These are phyloP conservation scores for Epinephelus cyanopodus DNA, from an alignment of 2,113 vertebrate species.

Conservation along the genomic window DNA sequence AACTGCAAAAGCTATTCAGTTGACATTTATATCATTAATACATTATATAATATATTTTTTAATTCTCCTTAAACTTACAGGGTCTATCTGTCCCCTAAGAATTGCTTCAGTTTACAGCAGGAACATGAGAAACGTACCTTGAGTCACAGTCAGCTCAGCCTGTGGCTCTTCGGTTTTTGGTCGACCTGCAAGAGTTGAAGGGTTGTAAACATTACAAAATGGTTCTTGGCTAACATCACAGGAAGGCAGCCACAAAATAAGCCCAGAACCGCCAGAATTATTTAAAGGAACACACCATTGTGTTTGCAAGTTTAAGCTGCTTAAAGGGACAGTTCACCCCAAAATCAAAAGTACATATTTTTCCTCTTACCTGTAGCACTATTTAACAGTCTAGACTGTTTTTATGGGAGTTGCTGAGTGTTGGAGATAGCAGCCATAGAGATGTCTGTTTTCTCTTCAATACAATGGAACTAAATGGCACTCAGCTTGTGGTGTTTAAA, in stretches of 20 bases:
- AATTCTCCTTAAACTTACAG: background rate
- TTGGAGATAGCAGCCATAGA: too few relatives aligned
- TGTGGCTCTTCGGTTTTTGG: constrained; percentile 4
- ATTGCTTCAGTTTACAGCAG: background rate
- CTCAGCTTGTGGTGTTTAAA: too few relatives aligned
- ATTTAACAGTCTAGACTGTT: too few relatives aligned
- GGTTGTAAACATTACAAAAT: background rate
- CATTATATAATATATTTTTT: background rate
- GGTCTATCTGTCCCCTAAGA: background rate
- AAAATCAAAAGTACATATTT: too few relatives aligned
- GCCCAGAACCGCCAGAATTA: too few relatives aligned
- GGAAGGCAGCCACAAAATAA: background rate
- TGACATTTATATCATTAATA: background rate
- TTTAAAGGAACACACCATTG: background rate
- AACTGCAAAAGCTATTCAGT: background rate
- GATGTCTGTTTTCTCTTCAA: too few relatives aligned
- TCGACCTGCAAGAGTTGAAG: constrained; percentile 37
- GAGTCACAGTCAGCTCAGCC: background rate
- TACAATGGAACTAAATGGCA: too few relatives aligned
- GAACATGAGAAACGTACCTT: constrained; percentile 27
- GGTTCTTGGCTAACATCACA: background rate
- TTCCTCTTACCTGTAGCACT: too few relatives aligned
- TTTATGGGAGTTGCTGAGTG: too few relatives aligned
- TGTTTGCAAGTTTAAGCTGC: background rate
- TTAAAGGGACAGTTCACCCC: background rate